phyloP scores from a whole-genome alignment of 2,113 vertebrate species.

The Oxyruncus cristatus region DNA sequence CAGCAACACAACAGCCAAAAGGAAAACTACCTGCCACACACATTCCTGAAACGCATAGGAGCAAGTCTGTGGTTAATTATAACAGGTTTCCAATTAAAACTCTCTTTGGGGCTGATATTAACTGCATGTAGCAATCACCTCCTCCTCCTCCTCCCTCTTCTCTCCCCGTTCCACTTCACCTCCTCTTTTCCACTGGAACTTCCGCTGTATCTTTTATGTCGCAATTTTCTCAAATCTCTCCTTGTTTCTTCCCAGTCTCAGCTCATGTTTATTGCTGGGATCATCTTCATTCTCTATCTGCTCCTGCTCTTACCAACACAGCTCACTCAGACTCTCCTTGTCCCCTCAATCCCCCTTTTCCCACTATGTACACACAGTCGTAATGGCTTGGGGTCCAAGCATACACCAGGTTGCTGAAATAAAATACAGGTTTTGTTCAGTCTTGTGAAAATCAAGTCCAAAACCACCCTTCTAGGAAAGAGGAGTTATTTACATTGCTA shows the following conservation, averaged over 20 bases:
- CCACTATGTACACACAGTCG: neutral
- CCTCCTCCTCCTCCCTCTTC: neutral
- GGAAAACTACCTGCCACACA: neutral
- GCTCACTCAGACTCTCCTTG: neutral
- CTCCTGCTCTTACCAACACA: neutral
- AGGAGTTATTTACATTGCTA: neutral
- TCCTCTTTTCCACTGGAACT: neutral
- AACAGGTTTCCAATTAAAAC: conserved; percentile 9
- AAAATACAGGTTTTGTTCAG: neutral
- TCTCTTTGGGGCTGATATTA: neutral
- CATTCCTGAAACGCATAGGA: neutral
- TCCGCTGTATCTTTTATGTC: neutral
- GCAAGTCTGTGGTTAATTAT: neutral
- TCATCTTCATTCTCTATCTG: neutral
- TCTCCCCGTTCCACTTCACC: neutral
- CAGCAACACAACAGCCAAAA: neutral
- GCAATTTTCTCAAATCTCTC: neutral
- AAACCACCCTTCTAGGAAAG: neutral
- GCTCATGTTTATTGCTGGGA: neutral
- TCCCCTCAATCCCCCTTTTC: neutral
- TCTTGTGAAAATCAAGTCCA: neutral
- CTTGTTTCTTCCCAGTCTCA: neutral
- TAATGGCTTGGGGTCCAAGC: neutral
- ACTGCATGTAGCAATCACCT: neutral
- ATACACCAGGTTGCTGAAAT: neutral